Percentiles rank a stretch among this genome's conserved stretches.
phyloP scores from a whole-genome alignment of 2,888 invertebrate genomes.

The Rugalucina vietnamica region DNA sequence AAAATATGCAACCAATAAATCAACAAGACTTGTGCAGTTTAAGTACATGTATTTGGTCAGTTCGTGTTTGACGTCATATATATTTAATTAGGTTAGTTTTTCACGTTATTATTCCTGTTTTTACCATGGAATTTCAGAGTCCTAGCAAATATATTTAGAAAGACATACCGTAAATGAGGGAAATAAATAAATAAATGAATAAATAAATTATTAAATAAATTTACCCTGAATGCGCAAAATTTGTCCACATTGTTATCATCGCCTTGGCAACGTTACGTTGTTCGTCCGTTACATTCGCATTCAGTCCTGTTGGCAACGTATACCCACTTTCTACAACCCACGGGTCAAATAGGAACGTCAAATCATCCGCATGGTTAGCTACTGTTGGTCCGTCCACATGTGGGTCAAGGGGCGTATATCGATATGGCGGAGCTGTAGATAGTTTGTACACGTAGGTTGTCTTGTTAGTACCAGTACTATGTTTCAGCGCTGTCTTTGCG shows the following conservation, averaged over 20 bases:
- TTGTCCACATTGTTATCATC: constrained; percentile 31
- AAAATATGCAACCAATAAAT: too few relatives aligned
- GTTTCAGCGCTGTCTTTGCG: not conserved
- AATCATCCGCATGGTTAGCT: constrained; percentile 30
- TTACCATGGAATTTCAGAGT: not conserved
- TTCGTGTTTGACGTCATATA: not conserved
- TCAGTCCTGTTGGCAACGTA: not conserved
- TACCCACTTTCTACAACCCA: not conserved
- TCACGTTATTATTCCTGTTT: not conserved
- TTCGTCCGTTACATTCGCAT: not conserved
- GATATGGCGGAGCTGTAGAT: not conserved
- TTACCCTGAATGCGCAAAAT: constrained; percentile 40
- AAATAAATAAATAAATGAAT: not conserved
- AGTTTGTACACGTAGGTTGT: not conserved
- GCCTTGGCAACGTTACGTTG: not conserved
- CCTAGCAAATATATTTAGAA: not conserved
- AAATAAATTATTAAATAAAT: not conserved
- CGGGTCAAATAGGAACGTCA: constrained; percentile 32
- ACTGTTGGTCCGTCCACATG: not conserved
- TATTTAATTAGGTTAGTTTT: not conserved
- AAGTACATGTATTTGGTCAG: too few relatives aligned
- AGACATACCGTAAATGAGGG: not conserved
- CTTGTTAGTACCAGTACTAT: not conserved
- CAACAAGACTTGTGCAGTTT: too few relatives aligned
- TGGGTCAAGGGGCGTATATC: not conserved